Conservation (phyloP, 2,113 vertebrate genomes). For the Penelope pileata region DNA sequence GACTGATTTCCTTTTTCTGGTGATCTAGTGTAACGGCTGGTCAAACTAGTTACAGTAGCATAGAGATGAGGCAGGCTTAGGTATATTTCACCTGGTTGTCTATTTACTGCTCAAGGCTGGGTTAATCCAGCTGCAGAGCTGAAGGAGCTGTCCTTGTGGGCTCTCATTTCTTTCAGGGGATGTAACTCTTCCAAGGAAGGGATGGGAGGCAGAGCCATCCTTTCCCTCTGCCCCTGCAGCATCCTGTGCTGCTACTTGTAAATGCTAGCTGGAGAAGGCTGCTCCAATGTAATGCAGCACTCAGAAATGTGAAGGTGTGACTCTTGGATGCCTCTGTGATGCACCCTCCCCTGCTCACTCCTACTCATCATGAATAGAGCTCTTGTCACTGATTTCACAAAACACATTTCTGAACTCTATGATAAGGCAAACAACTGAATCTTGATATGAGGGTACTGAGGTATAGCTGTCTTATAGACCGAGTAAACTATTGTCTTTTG, state of each 20-base stretch:
- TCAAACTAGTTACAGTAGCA: not conserved
- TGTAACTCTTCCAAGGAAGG: not conserved
- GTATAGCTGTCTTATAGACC: not conserved
- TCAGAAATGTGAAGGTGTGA: not conserved
- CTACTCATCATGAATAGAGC: not conserved
- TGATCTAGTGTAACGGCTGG: not conserved
- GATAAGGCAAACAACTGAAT: not conserved
- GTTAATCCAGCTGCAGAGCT: not conserved
- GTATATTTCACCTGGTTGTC: not conserved
- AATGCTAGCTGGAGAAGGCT: not conserved
- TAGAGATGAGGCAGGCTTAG: not conserved
- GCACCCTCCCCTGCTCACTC: not conserved
- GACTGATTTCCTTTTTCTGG: not conserved
- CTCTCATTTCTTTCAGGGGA: not conserved
- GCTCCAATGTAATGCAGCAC: not conserved
- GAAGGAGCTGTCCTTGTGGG: not conserved
- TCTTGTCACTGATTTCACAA: not conserved
- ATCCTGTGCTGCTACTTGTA: not conserved
- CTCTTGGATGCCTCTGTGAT: not conserved
- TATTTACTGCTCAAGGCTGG: not conserved
- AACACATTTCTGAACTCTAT: not conserved
- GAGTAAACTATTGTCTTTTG: not conserved
- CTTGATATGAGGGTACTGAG: not conserved
- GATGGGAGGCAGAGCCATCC: not conserved
- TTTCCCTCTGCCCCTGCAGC: rapidly evolving